Percentiles rank a stretch among this genome's conserved stretches.
Evolutionary conservation across 2,113 vertebrate genomes (phyloP).

Genomic region (Mobula hypostoma): DNA sequence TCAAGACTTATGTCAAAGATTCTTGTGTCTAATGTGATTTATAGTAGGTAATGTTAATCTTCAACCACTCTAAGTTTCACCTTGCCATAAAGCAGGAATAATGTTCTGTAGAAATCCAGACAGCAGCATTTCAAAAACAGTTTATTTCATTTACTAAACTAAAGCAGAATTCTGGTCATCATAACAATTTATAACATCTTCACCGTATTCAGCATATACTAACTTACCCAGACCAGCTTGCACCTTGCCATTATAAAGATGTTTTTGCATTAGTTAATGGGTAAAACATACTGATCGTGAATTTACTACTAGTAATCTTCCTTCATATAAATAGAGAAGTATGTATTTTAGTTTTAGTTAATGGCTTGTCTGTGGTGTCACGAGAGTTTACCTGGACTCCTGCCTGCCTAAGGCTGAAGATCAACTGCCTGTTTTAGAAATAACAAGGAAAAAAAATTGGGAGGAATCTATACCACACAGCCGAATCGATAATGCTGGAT

Average conservation of each 20-base stretch:
- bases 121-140: neutral
- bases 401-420: neutral
- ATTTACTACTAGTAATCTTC: neutral
- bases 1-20: conserved; percentile 9
- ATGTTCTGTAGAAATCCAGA: conserved; percentile 10
- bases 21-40: neutral
- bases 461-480: neutral
- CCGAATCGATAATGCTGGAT: neutral
- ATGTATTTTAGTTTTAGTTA: neutral
- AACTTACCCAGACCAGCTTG: neutral
- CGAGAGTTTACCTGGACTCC: neutral
- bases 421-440: neutral
- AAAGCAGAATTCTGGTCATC: neutral
- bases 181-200: neutral
- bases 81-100: neutral
- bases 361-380: neutral
- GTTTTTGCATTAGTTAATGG: neutral
- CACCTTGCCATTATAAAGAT: neutral
- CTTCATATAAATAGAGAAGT: neutral
- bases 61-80: conserved; percentile 20
- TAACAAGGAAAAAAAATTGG: neutral
- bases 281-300: neutral
- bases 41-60: neutral
- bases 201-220: neutral
- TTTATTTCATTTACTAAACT: neutral